Base-by-base conservation (phyloP, 2,113 vertebrate genomes). In the Leptodactylus fuscus region DNA sequence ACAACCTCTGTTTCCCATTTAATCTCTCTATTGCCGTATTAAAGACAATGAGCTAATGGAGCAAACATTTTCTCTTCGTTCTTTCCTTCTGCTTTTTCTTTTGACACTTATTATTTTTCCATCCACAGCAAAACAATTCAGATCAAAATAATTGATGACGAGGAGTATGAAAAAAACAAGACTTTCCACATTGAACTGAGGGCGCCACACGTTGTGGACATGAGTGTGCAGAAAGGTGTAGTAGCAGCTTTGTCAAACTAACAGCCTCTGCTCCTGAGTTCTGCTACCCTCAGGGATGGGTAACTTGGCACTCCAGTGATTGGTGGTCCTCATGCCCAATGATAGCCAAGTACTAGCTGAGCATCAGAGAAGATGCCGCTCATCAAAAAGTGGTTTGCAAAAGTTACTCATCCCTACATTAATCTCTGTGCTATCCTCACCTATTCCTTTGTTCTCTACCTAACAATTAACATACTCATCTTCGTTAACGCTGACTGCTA, bases 161-260 rank as follows among this genome's bases (percentile, higher is more conserved):
- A 96, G 93, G 93, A 92, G 65, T 96, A 96, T 96, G 93, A 95
- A 89, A 95, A 96, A 94, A 94, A 90, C 95, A 95, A 96, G 95
- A 96, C 91, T 94, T 95, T 94, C 94, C 93, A 93, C 94, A 92
- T 96, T 95, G 94, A 95, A 93, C 92, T 96, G 94, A 93, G 93
- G 92, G 93, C 90, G 83, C 94, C 95, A 90, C 92, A 91, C 91
- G 93, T 95, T 94, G 92, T 96, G 94, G 94, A 96, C 93, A 94
- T 96, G 95, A 95, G 94, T 95, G 93, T 94, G 93, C 94, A 95
- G 92, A 96, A 96, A 96, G 95, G 95, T 95, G 94, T 94, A 94
- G 95, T 95, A 94, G 93, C 92, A 88, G 89, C 90, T 91, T 91
- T 92, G 91, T 93, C 91, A 93, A 90, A 71, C 90, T 90, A 92